A percentile compares a stretch with the other conserved stretches of the same genome.
phyloP scores from a whole-genome alignment of 1,140 invertebrate species.

The Saxidomus purpurata region DNA sequence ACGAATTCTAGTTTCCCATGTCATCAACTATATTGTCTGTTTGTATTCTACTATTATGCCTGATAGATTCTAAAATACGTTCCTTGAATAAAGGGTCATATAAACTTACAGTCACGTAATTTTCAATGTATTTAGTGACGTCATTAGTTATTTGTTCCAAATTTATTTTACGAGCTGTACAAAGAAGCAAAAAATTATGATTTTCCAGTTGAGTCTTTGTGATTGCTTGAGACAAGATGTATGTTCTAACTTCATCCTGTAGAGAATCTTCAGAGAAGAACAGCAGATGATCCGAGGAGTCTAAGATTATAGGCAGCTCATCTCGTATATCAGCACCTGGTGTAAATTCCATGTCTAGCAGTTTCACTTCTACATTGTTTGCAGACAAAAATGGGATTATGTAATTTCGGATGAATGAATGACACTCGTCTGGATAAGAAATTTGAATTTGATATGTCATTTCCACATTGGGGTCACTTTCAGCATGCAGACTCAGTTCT shows the following conservation, averaged over 20 bases:
- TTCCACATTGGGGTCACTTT: not conserved
- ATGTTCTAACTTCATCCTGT: not conserved
- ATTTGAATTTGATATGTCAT: not conserved
- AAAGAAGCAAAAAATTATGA: not conserved
- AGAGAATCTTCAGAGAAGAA: not conserved
- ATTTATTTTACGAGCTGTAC: not conserved
- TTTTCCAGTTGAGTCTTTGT: slow-evolving; percentile 4
- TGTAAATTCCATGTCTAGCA: slow-evolving; percentile 3
- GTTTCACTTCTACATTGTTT: not conserved
- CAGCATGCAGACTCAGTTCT: no score
- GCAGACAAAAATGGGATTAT: not conserved
- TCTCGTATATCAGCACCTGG: slow-evolving; percentile 8
- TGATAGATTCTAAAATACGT: not conserved
- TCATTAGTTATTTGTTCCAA: not conserved
- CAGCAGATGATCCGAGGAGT: not conserved
- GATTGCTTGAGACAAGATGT: slow-evolving; percentile 3
- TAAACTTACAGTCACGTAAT: not conserved
- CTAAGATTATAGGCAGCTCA: not conserved
- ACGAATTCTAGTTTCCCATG: no score
- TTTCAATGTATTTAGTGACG: not conserved
- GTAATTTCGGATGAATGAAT: not conserved
- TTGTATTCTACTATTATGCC: not conserved
- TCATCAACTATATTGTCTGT: not conserved
- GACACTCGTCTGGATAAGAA: not conserved
- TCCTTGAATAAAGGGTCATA: not conserved